Evolutionary conservation across 2,797 vertebrate species (phyloP), one percentile per base, ranked within the genome.

Genomic region (Channallabes apus): DNA sequence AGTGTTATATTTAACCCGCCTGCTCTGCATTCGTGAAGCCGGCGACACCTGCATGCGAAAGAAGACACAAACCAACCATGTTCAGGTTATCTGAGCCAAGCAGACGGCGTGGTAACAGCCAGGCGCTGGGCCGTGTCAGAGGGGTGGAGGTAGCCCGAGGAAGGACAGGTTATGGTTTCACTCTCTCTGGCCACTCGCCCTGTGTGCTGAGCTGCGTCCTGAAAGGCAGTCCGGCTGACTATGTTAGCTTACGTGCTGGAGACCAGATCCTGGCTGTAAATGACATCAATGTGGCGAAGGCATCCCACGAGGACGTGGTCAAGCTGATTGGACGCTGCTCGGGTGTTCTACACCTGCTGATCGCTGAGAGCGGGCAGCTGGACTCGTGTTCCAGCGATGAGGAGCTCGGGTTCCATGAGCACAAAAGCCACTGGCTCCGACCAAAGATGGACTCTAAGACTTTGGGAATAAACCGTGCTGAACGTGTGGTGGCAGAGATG

Each of bases 371-470:
- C 20, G 88, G 92, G 20, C 94, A 93, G 83, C 90, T 94, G 15
- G 98, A 99, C 91, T 96, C 96, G 0, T 97, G 97, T 91, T 99
- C 98, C 35, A 99, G 98, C 0, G 98, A 99, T 20, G 98, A 99
- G 61, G 98, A 99, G 90, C 90, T 96, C 56, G 95, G 92, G 6
- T 95, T 96, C 82, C 96, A 95, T 38, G 95, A 96, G 46, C 94
- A 94, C 0, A 95, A 95, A 38, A 96, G 94, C 11, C 94, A 93
- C 1, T 96, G 96, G 96, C 92, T 95, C 80, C 97, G 96, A 92
- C 96, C 97, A 86, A 97, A 96, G 86, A 90, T 96, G 61, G 97
- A 97, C 85, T 95, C 97, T 4, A 99, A 97, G 90, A 95, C 96
- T 9, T 87, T 96, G 78, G 98, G 98, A n/a, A 99, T 99, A 88